Evolutionary conservation across 2,888 invertebrate species (phyloP).

Genomic region (Ophion costatus): DNA sequence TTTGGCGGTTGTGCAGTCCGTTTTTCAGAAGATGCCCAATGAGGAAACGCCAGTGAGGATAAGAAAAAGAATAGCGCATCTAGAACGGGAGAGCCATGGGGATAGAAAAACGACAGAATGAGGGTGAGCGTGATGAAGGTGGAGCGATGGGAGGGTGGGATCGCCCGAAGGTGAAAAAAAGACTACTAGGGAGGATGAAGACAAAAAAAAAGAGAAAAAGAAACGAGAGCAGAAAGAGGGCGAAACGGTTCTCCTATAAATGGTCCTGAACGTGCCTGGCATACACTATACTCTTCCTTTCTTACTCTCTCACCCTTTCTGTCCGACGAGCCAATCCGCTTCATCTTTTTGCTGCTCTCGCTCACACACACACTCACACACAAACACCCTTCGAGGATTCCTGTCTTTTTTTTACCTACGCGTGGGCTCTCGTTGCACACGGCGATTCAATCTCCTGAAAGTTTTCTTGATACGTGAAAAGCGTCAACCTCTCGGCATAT

Average conservation of each 20-base stretch:
- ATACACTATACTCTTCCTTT: constrained; percentile 55
- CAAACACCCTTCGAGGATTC: constrained; percentile 31
- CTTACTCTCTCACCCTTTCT: constrained; percentile 14
- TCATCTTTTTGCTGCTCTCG: constrained; percentile 30
- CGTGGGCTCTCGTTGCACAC: constrained; percentile 53
- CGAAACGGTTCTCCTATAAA: constrained; percentile 66
- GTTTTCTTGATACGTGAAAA: constrained; percentile 68
- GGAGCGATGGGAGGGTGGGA: constrained; percentile 31
- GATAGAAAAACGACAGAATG: constrained; percentile 22
- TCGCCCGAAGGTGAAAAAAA: constrained; percentile 58
- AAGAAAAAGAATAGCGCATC: constrained; percentile 60
- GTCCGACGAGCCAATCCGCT: constrained; percentile 21
- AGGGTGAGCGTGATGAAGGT: constrained; percentile 26
- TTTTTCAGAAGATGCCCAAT: not conserved
- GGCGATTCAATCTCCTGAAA: constrained; percentile 69
- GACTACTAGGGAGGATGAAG: constrained; percentile 27
- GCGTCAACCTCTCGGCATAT: constrained; percentile 38
- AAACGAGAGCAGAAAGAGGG: constrained; percentile 59
- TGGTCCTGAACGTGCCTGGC: constrained; percentile 66
- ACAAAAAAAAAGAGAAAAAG: constrained; percentile 39
- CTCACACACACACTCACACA: constrained; percentile 25
- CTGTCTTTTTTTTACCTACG: constrained; percentile 59
- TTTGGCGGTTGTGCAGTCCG: not conserved
- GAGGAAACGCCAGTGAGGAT: not conserved
- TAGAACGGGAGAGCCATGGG: not conserved